Percentiles rank a stretch among this genome's conserved stretches.
Evolutionary conservation across 1,140 invertebrate genomes (phyloP).

Genomic region (Homalodisca vitripennis): DNA sequence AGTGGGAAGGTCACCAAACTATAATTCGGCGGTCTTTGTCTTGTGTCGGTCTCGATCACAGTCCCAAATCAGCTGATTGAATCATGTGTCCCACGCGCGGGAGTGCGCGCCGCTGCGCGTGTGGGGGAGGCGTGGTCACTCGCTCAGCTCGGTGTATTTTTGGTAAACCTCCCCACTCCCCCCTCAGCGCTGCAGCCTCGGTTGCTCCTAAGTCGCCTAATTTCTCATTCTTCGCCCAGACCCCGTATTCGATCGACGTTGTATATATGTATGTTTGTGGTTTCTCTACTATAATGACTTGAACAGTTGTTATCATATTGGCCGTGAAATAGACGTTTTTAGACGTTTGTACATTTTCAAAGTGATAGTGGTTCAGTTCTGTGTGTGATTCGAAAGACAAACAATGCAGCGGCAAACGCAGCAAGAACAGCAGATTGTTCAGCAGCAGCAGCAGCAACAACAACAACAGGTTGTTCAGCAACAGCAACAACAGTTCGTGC

Average conservation of each 20-base stretch:
- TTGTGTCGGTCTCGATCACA: not conserved
- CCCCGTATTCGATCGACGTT: conserved; percentile 87
- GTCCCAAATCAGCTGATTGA: not conserved
- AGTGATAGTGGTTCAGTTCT: conserved; percentile 20
- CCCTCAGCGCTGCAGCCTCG: not conserved
- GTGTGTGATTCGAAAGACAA: not conserved
- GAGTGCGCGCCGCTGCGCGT: not conserved
- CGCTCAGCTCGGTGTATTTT: conserved; percentile 22
- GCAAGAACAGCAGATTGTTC: conserved; percentile 51
- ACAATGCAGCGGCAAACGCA: conserved; percentile 60
- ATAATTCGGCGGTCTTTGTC: too few relatives aligned
- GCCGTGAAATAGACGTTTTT: conserved; percentile 32
- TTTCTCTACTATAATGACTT: conserved; percentile 32
- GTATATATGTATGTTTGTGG: conserved; percentile 55
- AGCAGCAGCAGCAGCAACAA: conserved; percentile 56
- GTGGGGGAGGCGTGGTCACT: conserved; percentile 10
- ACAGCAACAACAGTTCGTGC: conserved; percentile 43
- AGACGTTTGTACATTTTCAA: conserved; percentile 8
- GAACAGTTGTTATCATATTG: conserved; percentile 32
- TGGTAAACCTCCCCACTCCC: conserved; percentile 20
- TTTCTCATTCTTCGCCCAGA: conserved; percentile 56
- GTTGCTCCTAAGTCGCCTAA: not conserved
- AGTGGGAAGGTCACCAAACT: too few relatives aligned
- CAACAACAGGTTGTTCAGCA: conserved; percentile 27
- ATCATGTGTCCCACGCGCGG: not conserved